phyloP scores from a whole-genome alignment of 1,140 invertebrate species.

The Rhyacophila brunnea region DNA sequence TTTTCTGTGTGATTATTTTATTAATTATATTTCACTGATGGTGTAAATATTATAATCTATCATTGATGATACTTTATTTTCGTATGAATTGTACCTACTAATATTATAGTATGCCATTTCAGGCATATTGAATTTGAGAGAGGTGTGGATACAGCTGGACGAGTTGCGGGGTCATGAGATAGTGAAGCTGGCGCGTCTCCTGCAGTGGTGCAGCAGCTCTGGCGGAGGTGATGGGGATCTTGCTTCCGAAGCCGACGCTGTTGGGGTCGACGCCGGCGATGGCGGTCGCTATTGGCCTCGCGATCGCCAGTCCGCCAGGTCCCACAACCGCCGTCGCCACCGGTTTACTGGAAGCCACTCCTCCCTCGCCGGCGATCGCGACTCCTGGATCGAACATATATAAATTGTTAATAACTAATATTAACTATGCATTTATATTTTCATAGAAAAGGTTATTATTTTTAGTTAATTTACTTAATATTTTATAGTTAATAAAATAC shows the following conservation, averaged over 20 bases:
- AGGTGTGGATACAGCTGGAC: background rate
- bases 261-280: slow-evolving; percentile 65
- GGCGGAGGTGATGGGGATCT: slow-evolving; percentile 31
- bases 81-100: no score
- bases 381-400: no score
- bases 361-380: slow-evolving; percentile 61
- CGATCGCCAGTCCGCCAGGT: slow-evolving; percentile 63
- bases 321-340: slow-evolving; percentile 66
- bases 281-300: slow-evolving; percentile 66
- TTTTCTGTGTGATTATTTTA: no score
- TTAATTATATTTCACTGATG: no score
- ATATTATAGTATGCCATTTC: background rate
- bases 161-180: background rate
- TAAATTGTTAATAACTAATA: no score
- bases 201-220: background rate
- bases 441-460: no score
- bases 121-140: background rate
- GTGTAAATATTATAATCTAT: no score
- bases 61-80: no score
- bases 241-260: slow-evolving; percentile 46
- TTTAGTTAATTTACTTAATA: no score
- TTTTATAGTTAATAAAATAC: no score
- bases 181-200: background rate
- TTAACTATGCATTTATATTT: no score
- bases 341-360: slow-evolving; percentile 67